A percentile compares a stretch with the other conserved stretches of the same genome.
phyloP scores from a whole-genome alignment of 2,797 vertebrate species.

The Acropternis orthonyx region DNA sequence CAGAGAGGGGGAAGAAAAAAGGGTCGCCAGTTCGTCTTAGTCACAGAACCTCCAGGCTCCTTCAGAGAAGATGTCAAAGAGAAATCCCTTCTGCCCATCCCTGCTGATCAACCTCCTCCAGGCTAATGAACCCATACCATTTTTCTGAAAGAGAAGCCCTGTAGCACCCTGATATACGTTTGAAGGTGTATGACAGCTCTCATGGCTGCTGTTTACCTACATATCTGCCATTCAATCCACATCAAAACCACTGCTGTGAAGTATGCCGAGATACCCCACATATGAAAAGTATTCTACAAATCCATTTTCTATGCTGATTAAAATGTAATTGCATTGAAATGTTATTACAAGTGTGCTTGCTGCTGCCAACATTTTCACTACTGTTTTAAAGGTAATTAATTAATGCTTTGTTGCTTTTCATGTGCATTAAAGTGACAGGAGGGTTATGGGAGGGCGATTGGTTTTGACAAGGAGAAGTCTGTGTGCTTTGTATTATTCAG shows the following conservation, averaged over 20 bases:
- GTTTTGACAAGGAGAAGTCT: constrained; percentile 64
- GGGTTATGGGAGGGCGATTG: constrained; percentile 55
- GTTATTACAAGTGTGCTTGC: neutral
- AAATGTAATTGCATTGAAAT: neutral
- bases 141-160: neutral
- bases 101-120: neutral
- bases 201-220: neutral
- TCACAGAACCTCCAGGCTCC: neutral
- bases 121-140: neutral
- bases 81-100: neutral
- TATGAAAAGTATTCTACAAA: neutral
- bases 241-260: neutral
- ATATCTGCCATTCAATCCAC: neutral
- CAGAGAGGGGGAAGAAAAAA: neutral
- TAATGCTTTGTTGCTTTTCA: constrained; percentile 64
- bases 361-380: constrained; percentile 38
- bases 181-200: neutral
- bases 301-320: neutral
- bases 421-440: constrained; percentile 63
- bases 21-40: neutral
- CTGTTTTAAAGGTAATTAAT: constrained; percentile 64
- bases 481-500: constrained; percentile 8
- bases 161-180: neutral
- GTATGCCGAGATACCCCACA: neutral
- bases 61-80: neutral